phyloP scores from a whole-genome alignment of 2,113 vertebrate genomes.

The Gymnorhina tibicen region DNA sequence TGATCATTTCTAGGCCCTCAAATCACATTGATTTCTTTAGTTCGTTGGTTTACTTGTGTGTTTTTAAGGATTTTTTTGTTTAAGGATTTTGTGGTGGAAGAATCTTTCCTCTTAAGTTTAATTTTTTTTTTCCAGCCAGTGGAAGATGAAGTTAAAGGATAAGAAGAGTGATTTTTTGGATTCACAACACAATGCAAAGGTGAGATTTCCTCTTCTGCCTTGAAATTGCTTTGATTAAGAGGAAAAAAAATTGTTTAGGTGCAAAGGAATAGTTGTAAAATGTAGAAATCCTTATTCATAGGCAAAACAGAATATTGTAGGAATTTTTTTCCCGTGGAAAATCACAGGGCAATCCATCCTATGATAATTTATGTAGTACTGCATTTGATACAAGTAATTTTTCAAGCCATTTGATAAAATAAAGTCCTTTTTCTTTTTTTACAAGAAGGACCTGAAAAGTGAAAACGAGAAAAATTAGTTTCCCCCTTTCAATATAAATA shows the following conservation, averaged over 20 bases:
- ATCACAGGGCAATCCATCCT: background rate
- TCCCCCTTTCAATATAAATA: background rate
- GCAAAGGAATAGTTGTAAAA: background rate
- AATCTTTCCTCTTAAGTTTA: background rate
- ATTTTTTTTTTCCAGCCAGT: background rate
- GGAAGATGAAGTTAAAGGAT: background rate
- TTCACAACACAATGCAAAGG: background rate
- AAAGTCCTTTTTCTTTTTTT: background rate
- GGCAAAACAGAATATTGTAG: background rate
- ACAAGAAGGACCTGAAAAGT: background rate
- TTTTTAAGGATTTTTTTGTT: background rate
- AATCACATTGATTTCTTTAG: constrained; percentile 15
- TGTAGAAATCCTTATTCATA: background rate
- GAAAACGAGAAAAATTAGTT: background rate
- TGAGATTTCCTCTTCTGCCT: background rate
- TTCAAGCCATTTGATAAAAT: background rate
- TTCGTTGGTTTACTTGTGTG: background rate
- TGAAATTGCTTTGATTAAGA: background rate
- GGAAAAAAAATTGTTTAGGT: background rate
- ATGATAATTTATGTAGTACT: too few species aligned
- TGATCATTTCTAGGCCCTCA: constrained; percentile 1
- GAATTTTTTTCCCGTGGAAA: background rate
- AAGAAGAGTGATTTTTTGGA: background rate
- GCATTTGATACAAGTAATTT: background rate
- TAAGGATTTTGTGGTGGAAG: background rate